Conservation (phyloP, 2,888 invertebrate species). For the Alcis repandata region DNA sequence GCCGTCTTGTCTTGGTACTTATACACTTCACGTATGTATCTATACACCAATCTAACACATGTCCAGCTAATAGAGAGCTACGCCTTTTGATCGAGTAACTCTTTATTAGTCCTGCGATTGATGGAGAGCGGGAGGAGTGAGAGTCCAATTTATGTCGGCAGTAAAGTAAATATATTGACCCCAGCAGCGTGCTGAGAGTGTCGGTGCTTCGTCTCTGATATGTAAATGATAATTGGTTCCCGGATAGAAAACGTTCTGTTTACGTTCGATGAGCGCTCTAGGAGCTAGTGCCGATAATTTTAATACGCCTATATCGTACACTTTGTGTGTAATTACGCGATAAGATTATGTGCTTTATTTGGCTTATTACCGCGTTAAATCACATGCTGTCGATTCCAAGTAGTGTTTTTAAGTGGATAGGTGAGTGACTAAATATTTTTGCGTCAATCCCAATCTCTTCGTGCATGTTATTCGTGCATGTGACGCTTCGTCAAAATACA, state of each 20-base stretch:
- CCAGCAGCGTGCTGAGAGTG: conserved; percentile 80
- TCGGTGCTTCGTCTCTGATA: conserved; percentile 83
- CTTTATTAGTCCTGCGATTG: conserved; percentile 45
- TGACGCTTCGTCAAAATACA: conserved; percentile 17
- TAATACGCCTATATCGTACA: conserved; percentile 69
- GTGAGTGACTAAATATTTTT: conserved; percentile 21
- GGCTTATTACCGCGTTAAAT: conserved; percentile 50
- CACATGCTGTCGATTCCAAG: conserved; percentile 42
- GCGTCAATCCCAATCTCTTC: conserved; percentile 18
- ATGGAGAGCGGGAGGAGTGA: conserved; percentile 56
- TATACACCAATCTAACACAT: conserved; percentile 75
- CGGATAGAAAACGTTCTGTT: conserved; percentile 82
- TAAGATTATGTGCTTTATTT: conserved; percentile 67
- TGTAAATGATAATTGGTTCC: conserved; percentile 86
- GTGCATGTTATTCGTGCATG: not conserved
- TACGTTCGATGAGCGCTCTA: conserved; percentile 74
- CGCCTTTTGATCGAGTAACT: conserved; percentile 53
- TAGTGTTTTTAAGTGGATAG: conserved; percentile 34
- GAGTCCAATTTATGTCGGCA: conserved; percentile 66
- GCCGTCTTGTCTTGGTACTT: conserved; percentile 84
- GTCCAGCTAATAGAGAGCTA: conserved; percentile 65
- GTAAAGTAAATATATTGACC: conserved; percentile 82
- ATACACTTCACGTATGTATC: conserved; percentile 78
- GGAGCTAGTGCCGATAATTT: conserved; percentile 74
- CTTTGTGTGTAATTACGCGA: conserved; percentile 69